phyloP scores from a whole-genome alignment of 2,888 invertebrate genomes.

The Luperina nickerlii region DNA sequence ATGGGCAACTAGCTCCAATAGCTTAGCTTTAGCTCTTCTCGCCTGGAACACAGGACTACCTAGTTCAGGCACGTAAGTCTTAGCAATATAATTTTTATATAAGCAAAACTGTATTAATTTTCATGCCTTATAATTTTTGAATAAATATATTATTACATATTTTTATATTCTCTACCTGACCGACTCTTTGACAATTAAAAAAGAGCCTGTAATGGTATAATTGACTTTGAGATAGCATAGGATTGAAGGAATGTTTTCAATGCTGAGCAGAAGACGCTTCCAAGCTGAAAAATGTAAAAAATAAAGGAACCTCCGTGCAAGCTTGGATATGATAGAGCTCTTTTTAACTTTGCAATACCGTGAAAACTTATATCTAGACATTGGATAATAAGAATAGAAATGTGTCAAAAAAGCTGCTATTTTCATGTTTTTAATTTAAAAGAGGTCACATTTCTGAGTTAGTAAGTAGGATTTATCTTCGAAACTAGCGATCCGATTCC shows the following conservation, averaged over 20 bases:
- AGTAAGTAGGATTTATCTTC: not conserved
- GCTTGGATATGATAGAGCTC: conserved; percentile 50
- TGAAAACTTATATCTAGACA: conserved; percentile 47
- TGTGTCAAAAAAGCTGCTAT: conserved; percentile 52
- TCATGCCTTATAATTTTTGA: too few species aligned
- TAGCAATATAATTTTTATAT: too few species aligned
- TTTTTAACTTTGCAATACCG: conserved; percentile 63
- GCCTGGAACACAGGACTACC: too few species aligned
- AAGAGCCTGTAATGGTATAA: not conserved
- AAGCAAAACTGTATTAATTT: too few species aligned
- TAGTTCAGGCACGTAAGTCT: too few species aligned
- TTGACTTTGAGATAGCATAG: not conserved
- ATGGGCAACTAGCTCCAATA: not conserved
- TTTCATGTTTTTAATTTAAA: not conserved
- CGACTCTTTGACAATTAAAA: not conserved
- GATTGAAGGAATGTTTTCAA: not conserved
- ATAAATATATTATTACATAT: too few species aligned
- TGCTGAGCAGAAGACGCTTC: not conserved
- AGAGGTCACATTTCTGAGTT: not conserved
- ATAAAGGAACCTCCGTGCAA: conserved; percentile 31
- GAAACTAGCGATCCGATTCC: not conserved
- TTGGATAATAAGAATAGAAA: conserved; percentile 17
- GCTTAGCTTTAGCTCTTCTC: too few species aligned
- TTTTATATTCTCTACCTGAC: not conserved
- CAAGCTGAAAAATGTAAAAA: conserved; percentile 41